phyloP scores from a whole-genome alignment of 2,113 vertebrate genomes.

The Lynx canadensis region DNA sequence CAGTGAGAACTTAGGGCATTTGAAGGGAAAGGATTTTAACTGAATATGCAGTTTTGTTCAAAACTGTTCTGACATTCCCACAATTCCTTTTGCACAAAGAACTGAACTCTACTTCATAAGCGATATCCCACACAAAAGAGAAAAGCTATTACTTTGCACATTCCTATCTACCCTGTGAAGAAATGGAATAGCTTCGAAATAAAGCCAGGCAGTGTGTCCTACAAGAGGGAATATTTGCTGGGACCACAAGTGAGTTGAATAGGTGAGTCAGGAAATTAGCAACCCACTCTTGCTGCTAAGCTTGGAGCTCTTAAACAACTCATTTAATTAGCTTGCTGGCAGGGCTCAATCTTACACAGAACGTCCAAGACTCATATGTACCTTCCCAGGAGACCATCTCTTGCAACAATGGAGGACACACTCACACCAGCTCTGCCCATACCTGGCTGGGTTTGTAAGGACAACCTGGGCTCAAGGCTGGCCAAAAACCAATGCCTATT shows the following conservation, averaged over 20 bases:
- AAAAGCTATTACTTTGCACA: conserved; percentile 51
- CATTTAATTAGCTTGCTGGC: background rate
- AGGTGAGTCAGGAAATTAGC: conserved; percentile 71
- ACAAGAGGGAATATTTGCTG: conserved; percentile 33
- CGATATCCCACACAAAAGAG: conserved; percentile 61
- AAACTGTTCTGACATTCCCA: conserved; percentile 55
- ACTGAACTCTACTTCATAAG: conserved; percentile 60
- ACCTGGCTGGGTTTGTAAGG: background rate
- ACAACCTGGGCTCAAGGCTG: background rate
- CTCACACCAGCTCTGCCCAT: background rate
- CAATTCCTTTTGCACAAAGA: conserved; percentile 60
- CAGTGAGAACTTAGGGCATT: background rate
- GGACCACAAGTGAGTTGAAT: conserved; percentile 53
- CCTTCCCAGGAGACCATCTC: background rate
- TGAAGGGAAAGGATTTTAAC: background rate
- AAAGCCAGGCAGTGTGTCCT: conserved; percentile 65
- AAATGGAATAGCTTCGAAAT: background rate
- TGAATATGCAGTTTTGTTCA: conserved; percentile 50
- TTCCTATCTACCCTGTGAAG: conserved; percentile 58
- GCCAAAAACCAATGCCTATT: background rate
- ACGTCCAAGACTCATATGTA: background rate
- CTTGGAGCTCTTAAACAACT: background rate
- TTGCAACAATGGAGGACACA: background rate
- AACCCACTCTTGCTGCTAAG: conserved; percentile 51
- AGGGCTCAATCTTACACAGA: background rate